phyloP scores from a whole-genome alignment of 2,797 vertebrate species.

The Leptoclinus maculatus region DNA sequence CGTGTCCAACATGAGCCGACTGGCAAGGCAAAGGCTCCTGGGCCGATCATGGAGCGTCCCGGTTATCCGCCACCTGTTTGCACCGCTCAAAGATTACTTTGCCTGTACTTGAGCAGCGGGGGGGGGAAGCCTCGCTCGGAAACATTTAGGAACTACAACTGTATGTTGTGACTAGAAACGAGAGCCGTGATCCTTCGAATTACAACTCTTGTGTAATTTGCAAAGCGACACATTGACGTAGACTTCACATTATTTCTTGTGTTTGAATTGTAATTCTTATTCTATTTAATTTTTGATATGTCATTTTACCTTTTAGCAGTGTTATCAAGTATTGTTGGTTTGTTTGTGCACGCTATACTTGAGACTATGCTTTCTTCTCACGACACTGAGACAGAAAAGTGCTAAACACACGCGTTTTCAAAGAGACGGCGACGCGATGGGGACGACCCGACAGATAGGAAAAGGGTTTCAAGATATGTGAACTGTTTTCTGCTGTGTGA shows the following conservation, averaged over 20 bases:
- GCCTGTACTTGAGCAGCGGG: slow-evolving; percentile 87
- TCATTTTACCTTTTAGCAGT: slow-evolving; percentile 93
- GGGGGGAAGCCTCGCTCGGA: slow-evolving; percentile 34
- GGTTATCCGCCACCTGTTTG: slow-evolving; percentile 98
- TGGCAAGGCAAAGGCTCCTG: slow-evolving; percentile 97
- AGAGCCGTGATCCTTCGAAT: slow-evolving; percentile 80
- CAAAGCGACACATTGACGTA: slow-evolving; percentile 82
- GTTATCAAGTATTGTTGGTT: slow-evolving; percentile 92
- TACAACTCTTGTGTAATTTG: slow-evolving; percentile 77
- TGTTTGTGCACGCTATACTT: slow-evolving; percentile 89
- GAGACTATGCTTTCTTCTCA: slow-evolving; percentile 86
- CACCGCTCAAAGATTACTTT: slow-evolving; percentile 99
- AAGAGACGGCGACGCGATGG: slow-evolving; percentile 38
- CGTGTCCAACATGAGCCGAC: slow-evolving; percentile 99
- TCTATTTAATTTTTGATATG: slow-evolving; percentile 91
- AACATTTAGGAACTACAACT: slow-evolving; percentile 80
- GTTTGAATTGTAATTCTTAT: slow-evolving; percentile 91
- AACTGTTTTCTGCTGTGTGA: slow-evolving; percentile 67
- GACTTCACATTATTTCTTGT: slow-evolving; percentile 90
- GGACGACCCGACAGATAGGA: slow-evolving; percentile 55
- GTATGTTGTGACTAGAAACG: slow-evolving; percentile 83
- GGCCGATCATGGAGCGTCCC: slow-evolving; percentile 98
- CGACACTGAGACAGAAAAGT: slow-evolving; percentile 82
- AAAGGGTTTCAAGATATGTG: slow-evolving; percentile 57
- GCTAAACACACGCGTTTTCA: slow-evolving; percentile 51